phyloP scores from a whole-genome alignment of 2,113 vertebrate genomes.

The Trematomus loennbergii region DNA sequence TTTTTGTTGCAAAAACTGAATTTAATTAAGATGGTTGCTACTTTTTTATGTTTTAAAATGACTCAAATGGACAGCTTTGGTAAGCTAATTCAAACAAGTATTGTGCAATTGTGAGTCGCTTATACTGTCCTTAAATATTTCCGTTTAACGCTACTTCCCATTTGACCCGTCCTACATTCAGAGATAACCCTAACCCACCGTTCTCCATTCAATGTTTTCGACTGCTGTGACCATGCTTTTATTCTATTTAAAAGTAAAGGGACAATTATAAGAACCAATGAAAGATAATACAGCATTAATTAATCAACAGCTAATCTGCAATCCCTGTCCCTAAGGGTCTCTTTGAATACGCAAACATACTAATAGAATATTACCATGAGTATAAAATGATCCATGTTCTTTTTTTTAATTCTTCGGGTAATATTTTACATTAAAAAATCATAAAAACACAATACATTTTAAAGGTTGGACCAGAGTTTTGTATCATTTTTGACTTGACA shows the following conservation, averaged over 20 bases:
- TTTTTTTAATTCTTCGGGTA: neutral
- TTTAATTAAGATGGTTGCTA: neutral
- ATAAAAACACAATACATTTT: too few species aligned
- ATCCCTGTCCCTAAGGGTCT: neutral
- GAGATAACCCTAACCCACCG: too few species aligned
- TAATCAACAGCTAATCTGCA: neutral
- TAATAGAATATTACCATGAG: neutral
- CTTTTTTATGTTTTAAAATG: constrained; percentile 4
- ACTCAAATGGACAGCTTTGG: neutral
- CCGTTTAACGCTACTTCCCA: neutral
- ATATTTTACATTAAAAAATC: neutral
- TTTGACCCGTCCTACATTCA: too few species aligned
- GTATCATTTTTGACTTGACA: too few species aligned
- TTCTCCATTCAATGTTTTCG: neutral
- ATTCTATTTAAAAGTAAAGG: too few species aligned
- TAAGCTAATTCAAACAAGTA: neutral
- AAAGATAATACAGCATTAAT: neutral
- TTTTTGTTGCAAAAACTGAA: too few species aligned
- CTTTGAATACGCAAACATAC: neutral
- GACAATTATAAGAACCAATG: neutral
- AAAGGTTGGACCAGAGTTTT: too few species aligned
- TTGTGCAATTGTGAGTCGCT: neutral
- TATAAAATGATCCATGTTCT: neutral
- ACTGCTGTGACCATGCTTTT: too few species aligned
- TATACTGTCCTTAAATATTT: neutral